Conservation (phyloP, 2,797 vertebrate genomes). For the Avahi laniger region DNA sequence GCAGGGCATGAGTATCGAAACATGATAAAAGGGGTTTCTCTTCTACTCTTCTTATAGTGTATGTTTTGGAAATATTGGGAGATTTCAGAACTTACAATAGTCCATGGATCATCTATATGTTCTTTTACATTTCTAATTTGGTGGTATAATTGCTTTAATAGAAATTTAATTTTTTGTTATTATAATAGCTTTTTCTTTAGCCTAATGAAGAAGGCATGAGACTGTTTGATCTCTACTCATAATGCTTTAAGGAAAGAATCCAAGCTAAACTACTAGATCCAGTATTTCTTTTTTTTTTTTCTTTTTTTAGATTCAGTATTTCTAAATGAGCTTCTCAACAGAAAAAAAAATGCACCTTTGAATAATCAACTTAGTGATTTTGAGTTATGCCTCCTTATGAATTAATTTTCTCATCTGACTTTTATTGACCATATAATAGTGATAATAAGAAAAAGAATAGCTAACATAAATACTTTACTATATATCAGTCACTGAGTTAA, state of each 20-base stretch:
- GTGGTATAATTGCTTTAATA: constrained; percentile 15
- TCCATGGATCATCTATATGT: neutral
- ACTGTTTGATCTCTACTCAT: neutral
- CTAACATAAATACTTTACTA: neutral
- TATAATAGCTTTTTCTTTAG: constrained; percentile 22
- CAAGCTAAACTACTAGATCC: neutral
- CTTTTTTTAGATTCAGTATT: no score
- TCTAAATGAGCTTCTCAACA: neutral
- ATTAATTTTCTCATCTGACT: neutral
- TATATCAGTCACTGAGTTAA: neutral
- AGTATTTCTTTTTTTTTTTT: no score
- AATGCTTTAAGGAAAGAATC: neutral
- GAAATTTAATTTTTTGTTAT: constrained; percentile 30
- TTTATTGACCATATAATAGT: neutral
- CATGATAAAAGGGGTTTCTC: neutral
- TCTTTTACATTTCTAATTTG: constrained; percentile 24
- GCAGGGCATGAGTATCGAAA: neutral
- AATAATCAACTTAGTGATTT: neutral
- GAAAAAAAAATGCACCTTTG: neutral
- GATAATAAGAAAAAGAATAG: neutral
- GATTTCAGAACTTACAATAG: constrained; percentile 27
- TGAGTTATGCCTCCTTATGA: neutral
- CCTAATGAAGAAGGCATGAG: neutral
- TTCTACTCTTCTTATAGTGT: neutral
- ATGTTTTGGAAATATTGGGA: neutral